These are phyloP conservation scores for Pogonomyrmex barbatus DNA, from an alignment of 1,140 invertebrate species.

Conservation along the genomic window DNA sequence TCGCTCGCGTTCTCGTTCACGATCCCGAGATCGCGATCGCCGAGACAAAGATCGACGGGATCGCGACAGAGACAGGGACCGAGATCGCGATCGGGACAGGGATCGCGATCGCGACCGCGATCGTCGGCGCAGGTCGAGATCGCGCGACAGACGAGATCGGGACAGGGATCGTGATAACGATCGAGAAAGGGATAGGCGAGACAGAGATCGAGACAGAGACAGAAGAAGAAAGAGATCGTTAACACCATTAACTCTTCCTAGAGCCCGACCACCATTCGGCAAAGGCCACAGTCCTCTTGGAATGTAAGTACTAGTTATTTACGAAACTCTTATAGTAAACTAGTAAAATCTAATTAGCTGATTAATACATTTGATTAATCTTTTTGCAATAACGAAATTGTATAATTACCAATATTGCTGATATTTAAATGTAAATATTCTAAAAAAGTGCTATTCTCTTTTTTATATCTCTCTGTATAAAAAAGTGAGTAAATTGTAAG, in stretches of 20 bases:
- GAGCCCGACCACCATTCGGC: constrained; percentile 84
- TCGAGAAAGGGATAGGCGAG: constrained; percentile 79
- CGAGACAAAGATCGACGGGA: constrained; percentile 84
- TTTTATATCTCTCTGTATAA: background rate
- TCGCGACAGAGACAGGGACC: constrained; percentile 82
- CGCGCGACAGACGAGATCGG: constrained; percentile 84
- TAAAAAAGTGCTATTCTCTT: background rate
- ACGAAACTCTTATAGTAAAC: background rate
- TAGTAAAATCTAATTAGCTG: background rate
- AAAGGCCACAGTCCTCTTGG: constrained; percentile 84
- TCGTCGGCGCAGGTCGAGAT: constrained; percentile 78
- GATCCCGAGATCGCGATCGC: constrained; percentile 83
- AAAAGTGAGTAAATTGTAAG: no score
- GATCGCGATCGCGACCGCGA: constrained; percentile 84
- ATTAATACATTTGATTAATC: background rate
- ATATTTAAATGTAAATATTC: background rate
- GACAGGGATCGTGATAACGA: constrained; percentile 83
- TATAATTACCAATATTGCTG: background rate
- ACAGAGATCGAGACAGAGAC: constrained; percentile 84
- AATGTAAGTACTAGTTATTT: constrained; percentile 80
- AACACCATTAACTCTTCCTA: constrained; percentile 85
- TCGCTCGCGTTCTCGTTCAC: constrained; percentile 85
- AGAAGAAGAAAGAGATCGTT: constrained; percentile 85
- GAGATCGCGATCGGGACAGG: constrained; percentile 79
- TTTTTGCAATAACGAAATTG: background rate